phyloP scores from a whole-genome alignment of 2,888 invertebrate genomes.

The Ichneumon xanthorius region DNA sequence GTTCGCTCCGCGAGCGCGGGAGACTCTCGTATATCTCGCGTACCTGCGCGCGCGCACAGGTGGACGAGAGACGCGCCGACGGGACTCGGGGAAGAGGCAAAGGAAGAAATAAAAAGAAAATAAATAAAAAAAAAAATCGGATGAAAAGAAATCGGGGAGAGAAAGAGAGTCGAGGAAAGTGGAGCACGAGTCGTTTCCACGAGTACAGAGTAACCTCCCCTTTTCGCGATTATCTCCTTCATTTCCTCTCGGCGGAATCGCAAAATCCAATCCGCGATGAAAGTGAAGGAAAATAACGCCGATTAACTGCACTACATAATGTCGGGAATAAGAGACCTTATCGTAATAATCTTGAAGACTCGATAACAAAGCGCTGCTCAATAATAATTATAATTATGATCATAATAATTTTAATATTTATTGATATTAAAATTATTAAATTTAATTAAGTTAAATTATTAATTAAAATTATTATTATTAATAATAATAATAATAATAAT shows the following conservation, averaged over 20 bases:
- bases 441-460: too few species aligned
- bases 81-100: slow-evolving; percentile 21
- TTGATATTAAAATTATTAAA: too few species aligned
- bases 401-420: too few species aligned
- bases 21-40: slow-evolving; percentile 15
- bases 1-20: slow-evolving; percentile 5
- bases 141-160: slow-evolving; percentile 61
- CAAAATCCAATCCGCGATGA: slow-evolving; percentile 54
- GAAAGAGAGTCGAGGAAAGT: slow-evolving; percentile 70
- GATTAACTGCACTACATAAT: neutral
- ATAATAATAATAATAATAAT: too few species aligned
- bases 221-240: slow-evolving; percentile 55
- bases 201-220: slow-evolving; percentile 47
- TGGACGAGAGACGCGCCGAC: slow-evolving; percentile 46
- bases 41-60: slow-evolving; percentile 60
- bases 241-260: slow-evolving; percentile 46
- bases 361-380: neutral
- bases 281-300: slow-evolving; percentile 63
- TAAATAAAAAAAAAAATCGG: slow-evolving; percentile 58
- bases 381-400: neutral
- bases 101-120: slow-evolving; percentile 32
- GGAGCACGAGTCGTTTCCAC: slow-evolving; percentile 60
- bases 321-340: neutral
- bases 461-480: too few species aligned
- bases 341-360: neutral